Conservation (phyloP, 2,888 invertebrate genomes). For the Agrotis ipsilon region DNA sequence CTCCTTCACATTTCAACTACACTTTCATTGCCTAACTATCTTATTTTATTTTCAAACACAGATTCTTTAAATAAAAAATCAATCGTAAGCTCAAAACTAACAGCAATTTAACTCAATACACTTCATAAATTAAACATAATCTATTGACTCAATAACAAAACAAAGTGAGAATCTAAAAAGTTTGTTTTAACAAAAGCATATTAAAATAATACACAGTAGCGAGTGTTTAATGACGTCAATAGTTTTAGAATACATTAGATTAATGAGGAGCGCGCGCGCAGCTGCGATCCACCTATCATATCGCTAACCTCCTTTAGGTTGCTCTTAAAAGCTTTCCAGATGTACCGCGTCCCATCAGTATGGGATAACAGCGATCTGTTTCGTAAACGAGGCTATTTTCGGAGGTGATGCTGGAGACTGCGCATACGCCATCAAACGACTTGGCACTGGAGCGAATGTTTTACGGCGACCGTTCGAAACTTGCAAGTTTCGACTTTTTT, state of each 20-base stretch:
- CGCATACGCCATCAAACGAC: slow-evolving; percentile 81
- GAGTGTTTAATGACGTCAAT: slow-evolving; percentile 63
- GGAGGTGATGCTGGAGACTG: slow-evolving; percentile 87
- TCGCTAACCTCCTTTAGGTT: slow-evolving; percentile 61
- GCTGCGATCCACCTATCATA: slow-evolving; percentile 61
- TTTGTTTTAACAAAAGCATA: slow-evolving; percentile 34
- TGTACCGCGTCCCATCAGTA: slow-evolving; percentile 65
- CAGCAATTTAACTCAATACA: slow-evolving; percentile 13
- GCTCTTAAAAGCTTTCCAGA: slow-evolving; percentile 76
- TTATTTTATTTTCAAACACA: too few relatives aligned
- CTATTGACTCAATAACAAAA: slow-evolving; percentile 35
- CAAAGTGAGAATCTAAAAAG: slow-evolving; percentile 28
- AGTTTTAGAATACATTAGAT: slow-evolving; percentile 53
- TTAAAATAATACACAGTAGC: slow-evolving; percentile 34
- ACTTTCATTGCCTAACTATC: background rate
- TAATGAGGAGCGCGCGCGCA: slow-evolving; percentile 60
- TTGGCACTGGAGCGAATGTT: slow-evolving; percentile 89
- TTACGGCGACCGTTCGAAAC: slow-evolving; percentile 86
- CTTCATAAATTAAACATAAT: slow-evolving; percentile 3
- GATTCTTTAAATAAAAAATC: background rate
- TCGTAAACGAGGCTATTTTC: slow-evolving; percentile 85
- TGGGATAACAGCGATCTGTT: slow-evolving; percentile 77
- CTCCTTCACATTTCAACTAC: background rate
- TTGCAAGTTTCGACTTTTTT: slow-evolving; percentile 69
- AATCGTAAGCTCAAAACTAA: slow-evolving; percentile 1